phyloP scores from a whole-genome alignment of 2,113 vertebrate species.

The Thomomys bottae region DNA sequence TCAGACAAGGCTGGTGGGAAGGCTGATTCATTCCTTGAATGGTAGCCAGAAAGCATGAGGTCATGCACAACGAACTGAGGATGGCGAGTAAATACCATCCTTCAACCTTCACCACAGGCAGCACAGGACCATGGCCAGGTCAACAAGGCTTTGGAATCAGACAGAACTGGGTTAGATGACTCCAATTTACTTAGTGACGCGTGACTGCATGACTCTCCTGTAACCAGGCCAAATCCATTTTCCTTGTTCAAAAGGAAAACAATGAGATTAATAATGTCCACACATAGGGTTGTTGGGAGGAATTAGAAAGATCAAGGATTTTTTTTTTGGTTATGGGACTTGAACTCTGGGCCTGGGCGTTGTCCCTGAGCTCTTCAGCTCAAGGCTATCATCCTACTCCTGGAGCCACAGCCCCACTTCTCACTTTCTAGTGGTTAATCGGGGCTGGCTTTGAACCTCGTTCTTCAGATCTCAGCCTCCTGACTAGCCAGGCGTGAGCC shows the following conservation, averaged over 20 bases:
- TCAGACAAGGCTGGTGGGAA: conserved; percentile 34
- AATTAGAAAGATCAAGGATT: conserved; percentile 11
- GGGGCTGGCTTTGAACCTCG: too few relatives aligned
- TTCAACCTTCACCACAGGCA: background rate
- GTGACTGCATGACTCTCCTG: background rate
- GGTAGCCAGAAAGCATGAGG: conserved; percentile 64
- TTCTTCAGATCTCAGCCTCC: too few relatives aligned
- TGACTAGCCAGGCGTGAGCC: too few relatives aligned
- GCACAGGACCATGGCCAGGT: background rate
- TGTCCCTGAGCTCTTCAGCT: too few relatives aligned
- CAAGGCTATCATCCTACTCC: too few relatives aligned
- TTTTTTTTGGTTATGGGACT: too few relatives aligned
- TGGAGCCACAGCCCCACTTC: too few relatives aligned
- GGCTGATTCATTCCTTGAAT: conserved; percentile 59
- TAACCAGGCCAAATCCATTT: background rate
- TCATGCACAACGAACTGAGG: conserved; percentile 45
- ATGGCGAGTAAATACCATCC: conserved; percentile 19
- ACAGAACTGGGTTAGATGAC: background rate
- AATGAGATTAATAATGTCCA: background rate
- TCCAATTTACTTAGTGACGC: background rate
- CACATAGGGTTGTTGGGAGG: background rate
- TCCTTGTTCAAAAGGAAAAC: background rate
- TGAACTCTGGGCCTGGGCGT: too few relatives aligned
- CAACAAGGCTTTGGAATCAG: background rate
- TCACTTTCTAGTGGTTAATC: too few relatives aligned